A percentile compares a stretch with the other conserved stretches of the same genome.
These are phyloP conservation scores for Euwallacea similis DNA, from an alignment of 1,140 invertebrate species.

Conservation along the genomic window DNA sequence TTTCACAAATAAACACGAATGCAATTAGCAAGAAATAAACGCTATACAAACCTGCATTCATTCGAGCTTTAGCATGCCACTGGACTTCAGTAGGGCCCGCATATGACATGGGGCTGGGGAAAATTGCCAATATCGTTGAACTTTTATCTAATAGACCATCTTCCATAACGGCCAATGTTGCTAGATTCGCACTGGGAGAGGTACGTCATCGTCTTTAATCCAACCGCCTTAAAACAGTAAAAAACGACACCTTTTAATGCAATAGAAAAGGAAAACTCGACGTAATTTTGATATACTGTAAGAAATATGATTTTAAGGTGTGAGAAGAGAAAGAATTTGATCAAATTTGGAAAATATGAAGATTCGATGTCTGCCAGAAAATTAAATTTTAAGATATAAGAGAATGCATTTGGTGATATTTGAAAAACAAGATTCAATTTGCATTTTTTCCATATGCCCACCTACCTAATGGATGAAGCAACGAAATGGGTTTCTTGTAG, in stretches of 20 bases:
- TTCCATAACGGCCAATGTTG: constrained; percentile 88
- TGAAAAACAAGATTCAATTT: no score
- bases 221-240: constrained; percentile 65
- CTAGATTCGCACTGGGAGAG: constrained; percentile 72
- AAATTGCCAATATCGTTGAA: constrained; percentile 93
- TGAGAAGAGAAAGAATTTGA: no score
- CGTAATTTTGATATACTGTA: no score
- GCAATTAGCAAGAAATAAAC: neutral
- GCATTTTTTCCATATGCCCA: neutral
- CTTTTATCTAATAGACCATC: constrained; percentile 82
- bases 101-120: constrained; percentile 99
- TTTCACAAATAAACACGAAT: neutral
- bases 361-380: no score
- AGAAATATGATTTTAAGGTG: no score
- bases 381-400: no score
- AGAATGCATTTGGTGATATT: no score
- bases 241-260: neutral
- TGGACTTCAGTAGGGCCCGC: constrained; percentile 99
- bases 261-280: neutral
- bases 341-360: no score
- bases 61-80: constrained; percentile 97
- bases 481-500: constrained; percentile 90
- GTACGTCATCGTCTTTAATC: constrained; percentile 99
- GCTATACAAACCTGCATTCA: constrained; percentile 77
- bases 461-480: constrained; percentile 87